These are phyloP conservation scores for Aculops lycopersici DNA, from an alignment of 1,140 invertebrate species.

Conservation along the genomic window DNA sequence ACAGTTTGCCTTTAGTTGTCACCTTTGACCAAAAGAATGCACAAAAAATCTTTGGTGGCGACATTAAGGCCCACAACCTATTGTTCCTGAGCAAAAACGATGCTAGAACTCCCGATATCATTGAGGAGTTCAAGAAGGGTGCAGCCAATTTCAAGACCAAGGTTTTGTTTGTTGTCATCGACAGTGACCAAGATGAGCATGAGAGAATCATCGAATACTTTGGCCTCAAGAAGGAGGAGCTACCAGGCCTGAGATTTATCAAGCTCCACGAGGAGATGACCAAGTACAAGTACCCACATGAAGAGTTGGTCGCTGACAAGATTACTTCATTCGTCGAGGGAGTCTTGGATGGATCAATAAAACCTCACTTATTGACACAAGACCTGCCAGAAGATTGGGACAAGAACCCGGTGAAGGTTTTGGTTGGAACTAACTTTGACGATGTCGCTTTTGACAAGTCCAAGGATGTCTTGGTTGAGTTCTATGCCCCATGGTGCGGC, in stretches of 20 bases:
- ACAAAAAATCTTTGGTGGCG: constrained; percentile 85
- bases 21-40: constrained; percentile 95
- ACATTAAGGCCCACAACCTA: constrained; percentile 78
- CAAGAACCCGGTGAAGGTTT: constrained; percentile 61
- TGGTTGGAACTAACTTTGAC: constrained; percentile 84
- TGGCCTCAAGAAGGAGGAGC: constrained; percentile 67
- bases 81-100: constrained; percentile 62
- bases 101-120: constrained; percentile 39
- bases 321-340: constrained; percentile 49
- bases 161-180: constrained; percentile 70
- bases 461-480: constrained; percentile 89
- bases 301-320: constrained; percentile 36
- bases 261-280: constrained; percentile 84
- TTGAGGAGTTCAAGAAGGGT: constrained; percentile 35
- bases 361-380: constrained; percentile 70
- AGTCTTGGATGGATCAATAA: constrained; percentile 66
- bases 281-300: constrained; percentile 66
- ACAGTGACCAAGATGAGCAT: constrained; percentile 79
- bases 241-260: constrained; percentile 70
- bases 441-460: constrained; percentile 52
- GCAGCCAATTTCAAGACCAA: constrained; percentile 64
- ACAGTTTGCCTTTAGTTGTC: constrained; percentile 64
- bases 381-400: constrained; percentile 90
- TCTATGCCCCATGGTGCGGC: constrained; percentile 82
- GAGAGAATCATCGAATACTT: constrained; percentile 94